A percentile compares a stretch with the other conserved stretches of the same genome.
These are phyloP conservation scores for Labia minor DNA, from an alignment of 2,888 invertebrate species.

Conservation along the genomic window DNA sequence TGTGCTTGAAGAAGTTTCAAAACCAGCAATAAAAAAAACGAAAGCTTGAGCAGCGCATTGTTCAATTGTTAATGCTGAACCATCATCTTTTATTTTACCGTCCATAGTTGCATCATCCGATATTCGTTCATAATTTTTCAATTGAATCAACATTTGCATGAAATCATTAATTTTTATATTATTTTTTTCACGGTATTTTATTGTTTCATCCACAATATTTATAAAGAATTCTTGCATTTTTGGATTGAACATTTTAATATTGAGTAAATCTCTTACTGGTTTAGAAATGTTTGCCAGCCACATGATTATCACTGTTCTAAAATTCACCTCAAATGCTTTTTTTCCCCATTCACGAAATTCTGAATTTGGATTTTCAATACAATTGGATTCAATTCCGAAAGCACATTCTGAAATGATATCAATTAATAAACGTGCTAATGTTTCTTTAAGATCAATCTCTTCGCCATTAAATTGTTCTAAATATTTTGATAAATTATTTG, in stretches of 20 bases:
- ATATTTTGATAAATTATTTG: constrained; percentile 17
- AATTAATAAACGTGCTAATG: constrained; percentile 48
- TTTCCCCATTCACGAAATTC: constrained; percentile 41
- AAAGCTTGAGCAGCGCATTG: constrained; percentile 26
- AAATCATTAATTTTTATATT: constrained; percentile 21
- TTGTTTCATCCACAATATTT: constrained; percentile 18
- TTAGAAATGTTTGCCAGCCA: background rate
- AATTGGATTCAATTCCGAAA: constrained; percentile 49
- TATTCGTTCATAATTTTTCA: constrained; percentile 15
- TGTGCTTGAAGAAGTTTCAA: constrained; percentile 30
- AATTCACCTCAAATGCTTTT: constrained; percentile 17
- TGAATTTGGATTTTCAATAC: constrained; percentile 43
- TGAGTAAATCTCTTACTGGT: background rate
- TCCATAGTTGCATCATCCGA: background rate
- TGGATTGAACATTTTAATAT: background rate
- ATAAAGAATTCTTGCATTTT: constrained; percentile 17
- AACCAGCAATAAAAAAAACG: constrained; percentile 30
- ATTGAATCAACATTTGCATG: constrained; percentile 20
- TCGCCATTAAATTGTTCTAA: constrained; percentile 30
- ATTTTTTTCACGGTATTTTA: constrained; percentile 18
- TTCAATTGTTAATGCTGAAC: constrained; percentile 17
- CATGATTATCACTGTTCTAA: no score
- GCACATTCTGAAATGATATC: constrained; percentile 50
- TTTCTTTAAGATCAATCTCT: constrained; percentile 39
- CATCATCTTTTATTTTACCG: background rate